Percentiles rank a stretch among this genome's conserved stretches.
These are phyloP conservation scores for Sialia sialis DNA, from an alignment of 2,113 vertebrate genomes.

Conservation along the genomic window DNA sequence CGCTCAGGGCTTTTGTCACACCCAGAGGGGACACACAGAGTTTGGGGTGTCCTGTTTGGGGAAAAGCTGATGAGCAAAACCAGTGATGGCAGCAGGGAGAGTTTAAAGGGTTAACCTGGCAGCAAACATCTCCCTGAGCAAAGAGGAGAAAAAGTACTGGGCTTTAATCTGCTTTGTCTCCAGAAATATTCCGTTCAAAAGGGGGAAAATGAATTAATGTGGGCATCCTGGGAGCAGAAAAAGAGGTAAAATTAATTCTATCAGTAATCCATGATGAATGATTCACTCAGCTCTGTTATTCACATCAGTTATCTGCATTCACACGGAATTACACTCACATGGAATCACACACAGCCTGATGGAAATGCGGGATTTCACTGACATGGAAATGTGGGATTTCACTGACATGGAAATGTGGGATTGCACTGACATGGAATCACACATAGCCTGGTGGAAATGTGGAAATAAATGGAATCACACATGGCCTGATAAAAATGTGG, in stretches of 20 bases:
- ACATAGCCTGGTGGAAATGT: too few species aligned
- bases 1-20: neutral
- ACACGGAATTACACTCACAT: neutral
- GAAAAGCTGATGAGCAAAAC: neutral
- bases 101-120: neutral
- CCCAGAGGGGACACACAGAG: neutral
- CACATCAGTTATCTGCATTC: neutral
- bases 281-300: slow-evolving; percentile 32
- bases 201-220: neutral
- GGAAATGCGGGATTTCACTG: neutral
- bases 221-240: slow-evolving; percentile 5
- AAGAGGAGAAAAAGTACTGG: neutral
- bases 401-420: too few species aligned
- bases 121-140: neutral
- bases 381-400: too few species aligned
- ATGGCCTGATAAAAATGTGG: too few species aligned
- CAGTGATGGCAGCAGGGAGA: neutral
- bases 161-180: neutral
- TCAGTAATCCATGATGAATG: slow-evolving; percentile 41
- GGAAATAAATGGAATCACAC: too few species aligned
- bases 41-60: neutral
- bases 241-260: slow-evolving; percentile 41
- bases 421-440: too few species aligned
- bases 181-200: neutral
- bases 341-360: neutral